Evolutionary conservation across 2,888 invertebrate species (phyloP).

Genomic region (Drosophila mimetica): DNA sequence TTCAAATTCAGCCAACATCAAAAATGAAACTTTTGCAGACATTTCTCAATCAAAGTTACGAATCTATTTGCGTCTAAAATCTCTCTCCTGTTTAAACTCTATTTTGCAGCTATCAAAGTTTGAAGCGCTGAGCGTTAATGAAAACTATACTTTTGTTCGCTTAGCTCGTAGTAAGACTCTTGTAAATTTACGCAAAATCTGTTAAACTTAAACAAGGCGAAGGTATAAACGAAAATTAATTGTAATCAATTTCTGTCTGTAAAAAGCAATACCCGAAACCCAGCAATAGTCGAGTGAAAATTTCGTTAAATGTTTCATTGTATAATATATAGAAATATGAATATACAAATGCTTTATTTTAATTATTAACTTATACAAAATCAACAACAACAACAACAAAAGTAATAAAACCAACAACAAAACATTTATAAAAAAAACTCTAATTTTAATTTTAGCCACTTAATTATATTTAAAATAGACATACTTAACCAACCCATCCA

Average conservation of each 20-base stretch:
- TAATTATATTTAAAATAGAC: constrained; percentile 63
- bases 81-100: constrained; percentile 42
- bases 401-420: constrained; percentile 69
- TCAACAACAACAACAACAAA: constrained; percentile 64
- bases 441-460: constrained; percentile 72
- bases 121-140: constrained; percentile 67
- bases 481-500: constrained; percentile 55
- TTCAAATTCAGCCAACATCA: constrained; percentile 80
- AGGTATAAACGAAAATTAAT: constrained; percentile 48
- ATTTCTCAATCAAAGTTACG: constrained; percentile 21
- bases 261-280: constrained; percentile 63
- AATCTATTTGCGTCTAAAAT: constrained; percentile 31
- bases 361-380: constrained; percentile 75
- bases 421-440: constrained; percentile 65
- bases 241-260: constrained; percentile 67
- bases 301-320: constrained; percentile 83
- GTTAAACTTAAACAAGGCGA: constrained; percentile 45
- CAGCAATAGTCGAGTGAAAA: constrained; percentile 58
- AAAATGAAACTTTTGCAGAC: constrained; percentile 41
- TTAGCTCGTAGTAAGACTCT: constrained; percentile 68
- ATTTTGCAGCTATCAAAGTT: constrained; percentile 72
- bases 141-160: constrained; percentile 58
- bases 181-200: constrained; percentile 61
- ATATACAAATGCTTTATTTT: constrained; percentile 66
- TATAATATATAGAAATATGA: constrained; percentile 56